These are phyloP conservation scores for Teleiodes luculella DNA, from an alignment of 2,888 invertebrate genomes.

Conservation along the genomic window DNA sequence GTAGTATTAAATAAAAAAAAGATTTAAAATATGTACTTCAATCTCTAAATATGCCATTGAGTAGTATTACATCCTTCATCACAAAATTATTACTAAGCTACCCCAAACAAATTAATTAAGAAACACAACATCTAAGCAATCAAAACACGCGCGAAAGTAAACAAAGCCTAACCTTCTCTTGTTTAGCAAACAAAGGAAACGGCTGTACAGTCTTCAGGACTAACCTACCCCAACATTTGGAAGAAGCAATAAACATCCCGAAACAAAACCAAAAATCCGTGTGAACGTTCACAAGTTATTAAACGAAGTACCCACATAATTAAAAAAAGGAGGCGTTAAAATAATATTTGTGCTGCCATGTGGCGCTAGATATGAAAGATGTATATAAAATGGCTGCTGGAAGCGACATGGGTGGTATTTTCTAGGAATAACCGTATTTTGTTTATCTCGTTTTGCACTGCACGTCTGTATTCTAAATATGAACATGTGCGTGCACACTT, in stretches of 20 bases:
- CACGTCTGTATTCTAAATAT: background rate
- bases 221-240: constrained; percentile 3
- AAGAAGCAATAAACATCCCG: background rate
- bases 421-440: background rate
- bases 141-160: background rate
- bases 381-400: constrained; percentile 28
- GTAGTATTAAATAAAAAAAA: too few species aligned
- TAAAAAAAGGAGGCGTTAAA: constrained; percentile 60
- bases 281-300: constrained; percentile 42
- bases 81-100: background rate
- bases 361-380: constrained; percentile 34
- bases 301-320: constrained; percentile 41
- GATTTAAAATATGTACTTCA: too few species aligned
- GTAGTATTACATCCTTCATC: background rate
- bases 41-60: too few species aligned
- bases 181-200: background rate
- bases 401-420: constrained; percentile 32
- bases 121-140: background rate
- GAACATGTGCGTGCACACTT: background rate
- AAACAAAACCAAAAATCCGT: constrained; percentile 33
- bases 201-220: background rate
- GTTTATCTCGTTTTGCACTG: background rate
- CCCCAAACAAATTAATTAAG: background rate
- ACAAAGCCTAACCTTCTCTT: background rate
- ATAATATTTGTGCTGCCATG: constrained; percentile 61